Percentiles rank a stretch among this genome's conserved stretches.
Evolutionary conservation across 92 coral and sea anemone species (phyloP).

Genomic region (Umimayanthus chanpuru): DNA sequence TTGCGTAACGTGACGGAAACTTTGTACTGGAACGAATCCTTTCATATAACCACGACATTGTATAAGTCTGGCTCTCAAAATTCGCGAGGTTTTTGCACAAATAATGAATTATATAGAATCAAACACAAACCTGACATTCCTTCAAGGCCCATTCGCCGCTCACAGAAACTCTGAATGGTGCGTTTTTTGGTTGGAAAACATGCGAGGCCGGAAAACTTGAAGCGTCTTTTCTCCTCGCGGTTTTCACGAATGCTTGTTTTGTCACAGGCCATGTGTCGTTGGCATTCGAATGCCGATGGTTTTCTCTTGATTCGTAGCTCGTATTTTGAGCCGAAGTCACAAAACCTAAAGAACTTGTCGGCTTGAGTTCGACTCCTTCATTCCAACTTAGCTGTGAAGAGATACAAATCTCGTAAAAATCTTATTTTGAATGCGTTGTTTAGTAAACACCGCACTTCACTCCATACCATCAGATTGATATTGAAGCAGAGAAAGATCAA

Average conservation of each 20-base stretch:
- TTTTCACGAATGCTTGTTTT: constrained; percentile 69
- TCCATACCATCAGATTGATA: neutral
- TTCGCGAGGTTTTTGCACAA: neutral
- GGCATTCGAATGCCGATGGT: constrained; percentile 70
- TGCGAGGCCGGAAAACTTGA: constrained; percentile 58
- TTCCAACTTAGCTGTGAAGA: constrained; percentile 81
- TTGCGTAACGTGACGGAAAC: constrained; percentile 13
- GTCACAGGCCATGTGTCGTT: constrained; percentile 59
- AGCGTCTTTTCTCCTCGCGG: constrained; percentile 47
- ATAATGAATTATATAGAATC: neutral
- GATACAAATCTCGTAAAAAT: constrained; percentile 9
- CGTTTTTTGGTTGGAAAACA: constrained; percentile 76
- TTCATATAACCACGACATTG: neutral
- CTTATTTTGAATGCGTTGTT: neutral
- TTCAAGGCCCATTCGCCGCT: constrained; percentile 93
- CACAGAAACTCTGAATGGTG: constrained; percentile 85
- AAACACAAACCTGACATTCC: constrained; percentile 74
- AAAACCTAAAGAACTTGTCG: constrained; percentile 67
- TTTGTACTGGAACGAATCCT: constrained; percentile 1
- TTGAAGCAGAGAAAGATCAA: neutral
- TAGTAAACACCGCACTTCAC: constrained; percentile 23
- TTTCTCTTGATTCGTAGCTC: constrained; percentile 44
- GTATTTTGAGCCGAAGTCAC: constrained; percentile 84
- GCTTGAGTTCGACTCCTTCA: constrained; percentile 73
- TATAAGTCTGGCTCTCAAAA: neutral